Conservation (phyloP, 92 coral and sea anemone genomes). For the Epizoanthus stellaris region DNA sequence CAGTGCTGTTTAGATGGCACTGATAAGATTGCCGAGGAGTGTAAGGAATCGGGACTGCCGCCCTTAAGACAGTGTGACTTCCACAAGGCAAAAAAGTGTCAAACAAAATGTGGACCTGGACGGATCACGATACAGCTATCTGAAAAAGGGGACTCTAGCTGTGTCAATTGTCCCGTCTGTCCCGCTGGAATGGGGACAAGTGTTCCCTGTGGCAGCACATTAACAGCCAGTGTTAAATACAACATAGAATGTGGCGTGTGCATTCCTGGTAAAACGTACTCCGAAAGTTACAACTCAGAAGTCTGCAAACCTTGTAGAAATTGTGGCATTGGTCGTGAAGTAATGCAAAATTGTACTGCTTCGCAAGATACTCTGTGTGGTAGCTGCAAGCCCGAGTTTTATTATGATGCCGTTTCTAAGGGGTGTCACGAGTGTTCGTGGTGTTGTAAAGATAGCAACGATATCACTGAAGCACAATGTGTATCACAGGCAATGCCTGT, state of each 20-base stretch:
- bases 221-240: neutral
- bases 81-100: neutral
- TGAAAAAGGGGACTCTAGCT: neutral
- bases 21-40: neutral
- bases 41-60: constrained; percentile 29
- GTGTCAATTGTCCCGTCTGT: constrained; percentile 21
- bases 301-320: constrained; percentile 33
- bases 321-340: constrained; percentile 38
- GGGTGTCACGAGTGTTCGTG: constrained; percentile 51
- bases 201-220: constrained; percentile 31
- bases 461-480: constrained; percentile 26
- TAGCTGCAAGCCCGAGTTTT: constrained; percentile 42
- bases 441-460: constrained; percentile 49
- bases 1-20: constrained; percentile 41
- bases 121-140: neutral
- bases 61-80: constrained; percentile 10
- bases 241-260: constrained; percentile 11
- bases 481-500: constrained; percentile 19
- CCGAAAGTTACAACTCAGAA: constrained; percentile 6
- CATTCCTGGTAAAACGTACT: constrained; percentile 40
- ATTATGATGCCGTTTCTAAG: neutral
- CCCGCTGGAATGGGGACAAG: constrained; percentile 28
- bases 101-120: neutral
- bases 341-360: constrained; percentile 26
- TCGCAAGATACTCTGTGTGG: constrained; percentile 48